Evolutionary conservation across 1,140 invertebrate genomes (phyloP), one percentile per base, ranked within the genome.

Genomic region (Cydia amplana): DNA sequence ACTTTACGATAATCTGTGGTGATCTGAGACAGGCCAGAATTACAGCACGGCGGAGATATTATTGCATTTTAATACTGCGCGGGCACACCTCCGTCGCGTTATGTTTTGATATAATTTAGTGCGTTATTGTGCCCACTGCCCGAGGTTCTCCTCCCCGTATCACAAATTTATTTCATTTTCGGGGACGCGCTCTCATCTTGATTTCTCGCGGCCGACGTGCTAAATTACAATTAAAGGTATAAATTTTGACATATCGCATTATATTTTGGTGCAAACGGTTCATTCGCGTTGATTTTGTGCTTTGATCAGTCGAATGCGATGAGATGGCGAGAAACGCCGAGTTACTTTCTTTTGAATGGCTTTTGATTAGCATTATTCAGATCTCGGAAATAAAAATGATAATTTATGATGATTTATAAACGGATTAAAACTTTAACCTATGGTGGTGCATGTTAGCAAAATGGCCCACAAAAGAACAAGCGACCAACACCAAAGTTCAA

Each of bases 41-140:
- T 90, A 90, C 87, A 81, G 84, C 81, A 80, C 79, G 81, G 76
- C 65, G 81, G 81, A 84, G 85, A 88, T 90, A 90, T 92, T 92
- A 92, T 91, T 91, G 89, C 89, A 86, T 92, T 92, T 92, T 92
- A 92, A 91, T 92, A 89, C 83, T 79, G 80, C 80, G 74, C 78
- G 77, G 85, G 80, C 88, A 89, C 89, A 85, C 88, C 89, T 85
- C 83, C 83, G 85, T 85, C 80, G 87, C 83, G 85, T 86, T 88
- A 85, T 75, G 79, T 80, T 88, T 87, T 83, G 76, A 84, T 83
- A 86, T 91, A 85, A 91, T 91, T 90, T 88, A 89, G 78, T 83
- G 83, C 79, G 82, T 86, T 85, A 89, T 89, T 89, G 87, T 89
- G 74, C 70, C 67, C 78, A 77, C 73, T 76, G 79, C 63, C 74